Evolutionary conservation across 2,797 vertebrate species (phyloP).

Genomic region (Pantherophis alleghaniensis): DNA sequence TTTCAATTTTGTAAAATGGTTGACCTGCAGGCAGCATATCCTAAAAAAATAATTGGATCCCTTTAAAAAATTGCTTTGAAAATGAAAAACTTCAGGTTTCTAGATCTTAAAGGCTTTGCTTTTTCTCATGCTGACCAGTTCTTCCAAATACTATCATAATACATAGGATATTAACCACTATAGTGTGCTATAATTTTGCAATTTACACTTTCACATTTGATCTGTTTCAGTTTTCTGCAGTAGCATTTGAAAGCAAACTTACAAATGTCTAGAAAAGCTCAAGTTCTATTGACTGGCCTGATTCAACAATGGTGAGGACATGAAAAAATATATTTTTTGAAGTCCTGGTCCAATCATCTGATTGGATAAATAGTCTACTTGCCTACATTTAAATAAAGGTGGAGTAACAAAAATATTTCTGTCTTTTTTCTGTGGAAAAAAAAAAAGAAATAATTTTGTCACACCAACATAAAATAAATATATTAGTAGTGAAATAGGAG

Average conservation of each 20-base stretch:
- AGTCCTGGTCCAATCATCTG: not conserved
- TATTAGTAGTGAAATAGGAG: no score
- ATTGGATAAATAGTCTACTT: not conserved
- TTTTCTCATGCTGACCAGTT: not conserved
- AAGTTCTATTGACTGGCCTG: not conserved
- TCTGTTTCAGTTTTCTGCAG: not conserved
- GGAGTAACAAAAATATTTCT: not conserved
- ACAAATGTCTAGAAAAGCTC: not conserved
- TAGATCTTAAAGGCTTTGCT: not conserved
- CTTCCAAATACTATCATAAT: not conserved
- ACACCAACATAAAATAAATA: no score
- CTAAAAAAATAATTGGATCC: not conserved
- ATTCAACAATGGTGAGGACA: not conserved
- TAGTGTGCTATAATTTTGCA: not conserved
- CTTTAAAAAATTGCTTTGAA: not conserved
- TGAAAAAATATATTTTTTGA: not conserved
- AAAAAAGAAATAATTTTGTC: no score
- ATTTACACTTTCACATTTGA: not conserved
- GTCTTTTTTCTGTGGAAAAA: no score
- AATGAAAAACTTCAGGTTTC: not conserved
- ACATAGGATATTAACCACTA: not conserved
- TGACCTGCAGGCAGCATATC: not conserved
- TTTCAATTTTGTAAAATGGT: not conserved
- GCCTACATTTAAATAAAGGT: not conserved
- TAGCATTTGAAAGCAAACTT: not conserved